These are phyloP conservation scores for Eupithecia subfuscata DNA, from an alignment of 2,888 invertebrate species.

Conservation along the genomic window DNA sequence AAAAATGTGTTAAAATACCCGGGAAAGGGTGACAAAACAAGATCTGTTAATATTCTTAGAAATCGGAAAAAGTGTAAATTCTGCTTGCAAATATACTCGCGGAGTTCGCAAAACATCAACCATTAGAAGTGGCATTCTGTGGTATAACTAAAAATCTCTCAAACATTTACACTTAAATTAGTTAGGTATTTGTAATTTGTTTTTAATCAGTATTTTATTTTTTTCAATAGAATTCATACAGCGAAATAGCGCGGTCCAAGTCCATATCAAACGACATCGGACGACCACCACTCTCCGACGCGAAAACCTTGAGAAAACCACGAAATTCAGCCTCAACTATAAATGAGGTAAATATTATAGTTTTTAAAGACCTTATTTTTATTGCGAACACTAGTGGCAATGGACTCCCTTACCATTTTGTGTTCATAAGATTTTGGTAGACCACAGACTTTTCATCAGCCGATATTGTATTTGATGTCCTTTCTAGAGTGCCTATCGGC, in stretches of 20 bases:
- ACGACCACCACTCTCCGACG: constrained; percentile 70
- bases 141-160: background rate
- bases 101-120: no score
- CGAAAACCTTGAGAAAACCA: constrained; percentile 63
- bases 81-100: no score
- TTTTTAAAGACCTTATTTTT: background rate
- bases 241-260: constrained; percentile 80
- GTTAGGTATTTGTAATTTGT: no score
- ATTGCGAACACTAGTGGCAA: background rate
- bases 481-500: background rate
- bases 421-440: background rate
- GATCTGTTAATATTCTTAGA: no score
- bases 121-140: no score
- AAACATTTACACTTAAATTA: background rate
- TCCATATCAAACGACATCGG: constrained; percentile 85
- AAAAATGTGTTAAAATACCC: no score
- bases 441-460: background rate
- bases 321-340: constrained; percentile 73
- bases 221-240: constrained; percentile 59
- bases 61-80: no score
- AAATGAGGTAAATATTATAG: constrained; percentile 62
- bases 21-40: no score
- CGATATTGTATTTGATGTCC: background rate
- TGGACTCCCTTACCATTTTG: background rate
- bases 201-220: background rate